Base-by-base conservation (phyloP, 2,113 vertebrate species). In the Vicugna pacos region DNA sequence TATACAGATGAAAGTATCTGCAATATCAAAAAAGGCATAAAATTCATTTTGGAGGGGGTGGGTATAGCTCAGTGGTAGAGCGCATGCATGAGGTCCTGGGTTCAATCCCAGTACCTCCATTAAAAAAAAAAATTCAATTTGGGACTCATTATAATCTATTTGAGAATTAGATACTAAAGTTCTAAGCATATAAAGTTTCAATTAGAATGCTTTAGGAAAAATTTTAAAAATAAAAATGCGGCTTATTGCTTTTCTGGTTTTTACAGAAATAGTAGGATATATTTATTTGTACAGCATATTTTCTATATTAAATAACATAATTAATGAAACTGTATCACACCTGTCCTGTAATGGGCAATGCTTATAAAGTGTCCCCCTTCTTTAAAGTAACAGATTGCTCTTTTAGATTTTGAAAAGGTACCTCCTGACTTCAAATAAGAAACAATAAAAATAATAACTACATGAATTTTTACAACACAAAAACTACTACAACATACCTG, bases 401-500 rank as follows among this genome's bases (percentile, higher is more conserved):
- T 95, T 65, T 38, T 50, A 92, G 89, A 89, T 82, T 58, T 73
- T 67, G 50, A 42, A 96, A 97, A 88, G 22, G 26, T 14, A 77
- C 13, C 32, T 76, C n/a, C n/a, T 77, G 19, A 94, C 82, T 93
- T 73, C 52, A 95, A 62, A 79, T 32, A 22, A 91, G 46, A 76
- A 92, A 77, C 75, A 84, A 91, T 69, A 46, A 92, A 92, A 92
- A 42, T 24, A 42, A 30, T 14, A 89, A 79, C 15, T 93, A 84
- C 4, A 79, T 56, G 70, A 81, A 62, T 95, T 97, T 73, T 80
- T 52, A 93, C 16, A 96, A 95, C 3, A 8, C 14, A 90, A 97
- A 97, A 88, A 64, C 64, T 85, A 88, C 16, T 79, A 20, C 72
- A 93, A 92, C 97, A 92, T 98, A 99, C 99, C 99, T 99, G 99